Evolutionary conservation across 2,113 vertebrate species (phyloP).

Genomic region (Columba livia): DNA sequence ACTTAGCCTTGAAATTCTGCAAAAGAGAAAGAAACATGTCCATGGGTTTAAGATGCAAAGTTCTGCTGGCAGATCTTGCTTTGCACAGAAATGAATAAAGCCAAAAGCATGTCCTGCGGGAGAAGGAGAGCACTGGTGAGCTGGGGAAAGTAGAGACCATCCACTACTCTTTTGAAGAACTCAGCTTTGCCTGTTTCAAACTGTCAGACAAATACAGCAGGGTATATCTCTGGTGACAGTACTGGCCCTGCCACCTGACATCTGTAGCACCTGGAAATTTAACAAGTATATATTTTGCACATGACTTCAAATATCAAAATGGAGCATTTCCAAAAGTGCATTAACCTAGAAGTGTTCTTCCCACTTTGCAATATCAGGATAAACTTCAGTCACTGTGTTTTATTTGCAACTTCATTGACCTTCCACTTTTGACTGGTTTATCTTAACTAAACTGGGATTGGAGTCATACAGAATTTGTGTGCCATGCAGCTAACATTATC

Average conservation of each 20-base stretch:
- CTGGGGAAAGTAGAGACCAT: not conserved
- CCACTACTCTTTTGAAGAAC: not conserved
- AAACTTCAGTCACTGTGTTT: not conserved
- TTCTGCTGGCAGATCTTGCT: not conserved
- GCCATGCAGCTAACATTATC: not conserved
- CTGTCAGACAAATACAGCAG: not conserved
- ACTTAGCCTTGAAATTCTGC: not conserved
- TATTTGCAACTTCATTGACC: not conserved
- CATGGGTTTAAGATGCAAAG: not conserved
- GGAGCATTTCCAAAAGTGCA: not conserved
- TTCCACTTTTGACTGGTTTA: not conserved
- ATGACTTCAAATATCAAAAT: not conserved
- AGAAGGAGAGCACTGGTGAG: not conserved
- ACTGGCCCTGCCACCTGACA: not conserved
- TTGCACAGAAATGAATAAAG: not conserved
- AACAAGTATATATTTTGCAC: not conserved
- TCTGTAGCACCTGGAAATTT: not conserved
- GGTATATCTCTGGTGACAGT: not conserved
- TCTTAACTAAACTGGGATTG: not conserved
- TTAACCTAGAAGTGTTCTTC: not conserved
- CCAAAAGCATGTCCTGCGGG: not conserved
- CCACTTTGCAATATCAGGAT: not conserved
- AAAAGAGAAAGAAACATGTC: not conserved
- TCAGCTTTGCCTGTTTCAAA: not conserved
- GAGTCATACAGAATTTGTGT: not conserved